Evolutionary conservation across 2,797 vertebrate species (phyloP).

Genomic region (Podarcis siculus): DNA sequence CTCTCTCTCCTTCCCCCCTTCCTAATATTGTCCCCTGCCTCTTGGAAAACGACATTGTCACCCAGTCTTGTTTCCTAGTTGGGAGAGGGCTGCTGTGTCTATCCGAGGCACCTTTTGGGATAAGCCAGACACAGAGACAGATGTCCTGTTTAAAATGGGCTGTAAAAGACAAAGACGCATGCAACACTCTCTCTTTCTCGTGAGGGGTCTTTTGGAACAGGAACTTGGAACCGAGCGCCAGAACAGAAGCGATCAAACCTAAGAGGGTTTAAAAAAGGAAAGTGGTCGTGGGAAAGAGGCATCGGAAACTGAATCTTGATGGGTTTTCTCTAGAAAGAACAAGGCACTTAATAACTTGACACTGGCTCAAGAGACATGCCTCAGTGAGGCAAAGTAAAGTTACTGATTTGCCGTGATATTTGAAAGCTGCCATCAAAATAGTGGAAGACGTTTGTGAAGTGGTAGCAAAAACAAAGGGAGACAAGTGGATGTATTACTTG

Average conservation of each 20-base stretch:
- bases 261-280: neutral
- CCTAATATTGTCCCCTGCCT: constrained; percentile 43
- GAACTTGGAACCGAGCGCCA: neutral
- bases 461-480: neutral
- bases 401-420: neutral
- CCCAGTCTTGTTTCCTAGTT: neutral
- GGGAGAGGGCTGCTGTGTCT: neutral
- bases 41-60: neutral
- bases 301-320: neutral
- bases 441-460: neutral
- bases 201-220: neutral
- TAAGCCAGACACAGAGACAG: neutral
- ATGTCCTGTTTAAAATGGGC: constrained; percentile 26
- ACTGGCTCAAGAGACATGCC: neutral
- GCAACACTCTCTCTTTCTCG: neutral
- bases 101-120: neutral
- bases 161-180: constrained; percentile 56
- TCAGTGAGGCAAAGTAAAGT: neutral
- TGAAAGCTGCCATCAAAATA: neutral
- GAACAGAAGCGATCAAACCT: neutral
- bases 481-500: too few species aligned
- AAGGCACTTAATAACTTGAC: neutral
- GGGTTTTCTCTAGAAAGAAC: neutral
- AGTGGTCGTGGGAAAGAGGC: neutral
- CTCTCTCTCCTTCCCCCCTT: constrained; percentile 47